phyloP scores from a whole-genome alignment of 2,888 invertebrate genomes.

The Malthinus seriepunctatus region DNA sequence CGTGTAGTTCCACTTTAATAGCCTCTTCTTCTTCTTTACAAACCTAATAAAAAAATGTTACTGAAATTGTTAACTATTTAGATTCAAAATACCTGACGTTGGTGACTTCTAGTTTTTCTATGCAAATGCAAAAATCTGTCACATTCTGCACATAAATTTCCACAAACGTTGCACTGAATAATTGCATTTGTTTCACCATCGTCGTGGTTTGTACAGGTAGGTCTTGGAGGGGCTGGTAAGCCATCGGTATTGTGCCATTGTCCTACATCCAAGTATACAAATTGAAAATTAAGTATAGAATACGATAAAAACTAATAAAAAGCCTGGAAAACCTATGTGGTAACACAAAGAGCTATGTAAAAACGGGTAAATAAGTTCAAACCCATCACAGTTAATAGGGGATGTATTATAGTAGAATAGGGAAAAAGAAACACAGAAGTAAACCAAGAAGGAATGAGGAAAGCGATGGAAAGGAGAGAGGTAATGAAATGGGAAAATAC shows the following conservation, averaged over 20 bases:
- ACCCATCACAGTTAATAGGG: too few relatives aligned
- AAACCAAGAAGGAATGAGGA: too few relatives aligned
- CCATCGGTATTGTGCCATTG: slow-evolving; percentile 74
- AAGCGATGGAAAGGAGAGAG: too few relatives aligned
- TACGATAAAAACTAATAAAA: too few relatives aligned
- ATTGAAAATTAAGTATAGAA: neutral
- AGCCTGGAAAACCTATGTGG: too few relatives aligned
- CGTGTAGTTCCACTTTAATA: slow-evolving; percentile 95
- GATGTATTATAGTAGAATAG: too few relatives aligned
- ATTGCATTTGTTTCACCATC: slow-evolving; percentile 92
- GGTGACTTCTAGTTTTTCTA: slow-evolving; percentile 81
- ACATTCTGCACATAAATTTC: slow-evolving; percentile 93
- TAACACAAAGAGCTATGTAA: too few relatives aligned
- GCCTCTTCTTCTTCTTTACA: slow-evolving; percentile 97
- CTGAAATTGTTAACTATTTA: slow-evolving; percentile 6
- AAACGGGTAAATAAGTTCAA: too few relatives aligned
- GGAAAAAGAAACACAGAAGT: too few relatives aligned
- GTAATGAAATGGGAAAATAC: too few relatives aligned
- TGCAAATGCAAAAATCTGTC: slow-evolving; percentile 94
- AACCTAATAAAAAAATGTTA: slow-evolving; percentile 58
- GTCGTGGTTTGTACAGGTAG: slow-evolving; percentile 94
- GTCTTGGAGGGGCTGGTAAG: slow-evolving; percentile 65
- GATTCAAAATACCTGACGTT: slow-evolving; percentile 66
- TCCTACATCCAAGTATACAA: slow-evolving; percentile 57
- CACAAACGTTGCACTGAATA: slow-evolving; percentile 89